Percentiles rank a stretch among this genome's conserved stretches.
Evolutionary conservation across 2,888 invertebrate species (phyloP).

Genomic region (Callyntrura guangdongensis): DNA sequence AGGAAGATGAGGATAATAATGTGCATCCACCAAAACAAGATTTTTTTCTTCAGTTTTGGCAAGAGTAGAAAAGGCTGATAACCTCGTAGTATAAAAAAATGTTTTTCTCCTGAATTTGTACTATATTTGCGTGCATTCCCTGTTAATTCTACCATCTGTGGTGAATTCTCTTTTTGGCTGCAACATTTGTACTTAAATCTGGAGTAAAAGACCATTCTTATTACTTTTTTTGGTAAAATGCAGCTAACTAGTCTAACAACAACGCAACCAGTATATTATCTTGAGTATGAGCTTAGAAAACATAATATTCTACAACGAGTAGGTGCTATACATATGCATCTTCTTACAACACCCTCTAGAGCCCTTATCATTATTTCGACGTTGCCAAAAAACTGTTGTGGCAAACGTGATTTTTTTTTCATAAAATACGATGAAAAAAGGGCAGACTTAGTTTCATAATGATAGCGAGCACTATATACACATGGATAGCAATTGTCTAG

Average conservation of each 20-base stretch:
- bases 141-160: background rate
- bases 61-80: background rate
- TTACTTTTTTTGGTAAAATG: background rate
- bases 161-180: background rate
- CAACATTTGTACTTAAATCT: background rate
- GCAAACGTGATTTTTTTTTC: background rate
- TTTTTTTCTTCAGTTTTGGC: conserved; percentile 21
- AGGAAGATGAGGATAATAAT: no score
- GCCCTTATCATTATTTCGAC: background rate
- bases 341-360: no score
- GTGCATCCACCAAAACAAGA: conserved; percentile 10
- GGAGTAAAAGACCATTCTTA: background rate
- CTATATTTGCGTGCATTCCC: background rate
- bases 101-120: background rate
- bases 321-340: no score
- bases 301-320: no score
- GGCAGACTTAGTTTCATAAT: no score
- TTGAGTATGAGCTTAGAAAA: no score
- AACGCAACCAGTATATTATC: no score
- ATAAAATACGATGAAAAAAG: no score
- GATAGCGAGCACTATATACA: no score
- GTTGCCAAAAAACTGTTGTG: background rate
- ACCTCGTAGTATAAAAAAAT: background rate
- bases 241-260: conserved; percentile 11
- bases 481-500: no score